Evolutionary conservation across 2,113 vertebrate species (phyloP), one percentile per base, ranked within the genome.

Genomic region (Sinocyclocheilus anshuiensis): DNA sequence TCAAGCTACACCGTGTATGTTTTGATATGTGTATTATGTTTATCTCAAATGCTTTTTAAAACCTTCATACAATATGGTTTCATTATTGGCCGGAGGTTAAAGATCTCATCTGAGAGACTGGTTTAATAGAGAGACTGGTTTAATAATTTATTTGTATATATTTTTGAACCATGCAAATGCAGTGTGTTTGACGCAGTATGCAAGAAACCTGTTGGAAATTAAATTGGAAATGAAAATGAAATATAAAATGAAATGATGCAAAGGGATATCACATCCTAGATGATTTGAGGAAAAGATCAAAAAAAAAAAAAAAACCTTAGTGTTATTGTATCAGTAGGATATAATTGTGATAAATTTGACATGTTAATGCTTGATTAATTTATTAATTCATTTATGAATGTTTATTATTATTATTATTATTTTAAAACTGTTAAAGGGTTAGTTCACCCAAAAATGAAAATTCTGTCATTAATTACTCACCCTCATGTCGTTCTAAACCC

Each of bases 151-250:
- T 48, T 74, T 74, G 1, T 45, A 74, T 6, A 45, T 74, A 39
- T 39, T 39, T 75, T 75, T 75, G 5, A 75, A 75, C 71, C 39
- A 75, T 80, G 18, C 13, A 61, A 16, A 63, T n/a, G 29, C 77
- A 24, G 2, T 55, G 3, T 77, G 29, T 20, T 9, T 22, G 18
- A 39, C 18, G 22, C 18, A 72, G 69, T 69, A 69, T 69, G 36
- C 18, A 42, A 42, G 20, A 72, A 72, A 39, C 36, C 9, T 3
- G 0, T 39, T 39, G 33, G 8, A 72, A 71, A 39, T 39, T 1
- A 22, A 33, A 33, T 33, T 33, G 29, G 29, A 33, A 33, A 33
- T 33, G 29, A 33, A 33, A 33, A 33, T 33, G 2, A 33, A 33
- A 33, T 20, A 7, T 22, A 71, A 9, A 5, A 71, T 16, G 3